phyloP scores from a whole-genome alignment of 2,797 vertebrate species.

The Halcyon leucocephala region DNA sequence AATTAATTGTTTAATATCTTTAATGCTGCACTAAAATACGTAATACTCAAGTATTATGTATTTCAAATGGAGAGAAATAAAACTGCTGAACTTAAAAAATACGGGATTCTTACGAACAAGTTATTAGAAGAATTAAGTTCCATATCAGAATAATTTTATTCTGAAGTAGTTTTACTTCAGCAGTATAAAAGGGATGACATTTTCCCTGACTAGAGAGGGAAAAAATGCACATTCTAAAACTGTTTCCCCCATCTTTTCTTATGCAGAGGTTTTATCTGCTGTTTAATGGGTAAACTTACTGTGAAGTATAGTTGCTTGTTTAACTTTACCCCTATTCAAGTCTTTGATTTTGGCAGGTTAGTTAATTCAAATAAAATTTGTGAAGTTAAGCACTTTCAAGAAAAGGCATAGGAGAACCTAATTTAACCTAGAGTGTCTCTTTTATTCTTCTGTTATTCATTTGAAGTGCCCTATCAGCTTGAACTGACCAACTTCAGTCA shows the following conservation, averaged over 20 bases:
- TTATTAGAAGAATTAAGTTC: conserved; percentile 43
- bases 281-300: conserved; percentile 94
- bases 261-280: conserved; percentile 86
- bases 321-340: conserved; percentile 90
- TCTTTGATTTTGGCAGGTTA: conserved; percentile 95
- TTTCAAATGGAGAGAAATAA: conserved; percentile 13
- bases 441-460: conserved; percentile 89
- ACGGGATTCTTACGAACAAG: conserved; percentile 43
- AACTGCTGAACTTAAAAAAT: not conserved
- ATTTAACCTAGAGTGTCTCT: conserved; percentile 98
- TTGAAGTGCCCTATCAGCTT: conserved; percentile 99
- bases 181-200: conserved; percentile 60
- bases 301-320: conserved; percentile 92
- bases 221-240: conserved; percentile 65
- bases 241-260: conserved; percentile 75
- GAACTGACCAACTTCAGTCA: conserved; percentile 99
- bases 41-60: not conserved
- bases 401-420: conserved; percentile 90
- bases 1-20: not conserved
- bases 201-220: conserved; percentile 58
- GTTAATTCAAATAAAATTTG: conserved; percentile 96
- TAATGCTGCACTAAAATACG: not conserved
- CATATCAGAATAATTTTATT: conserved; percentile 57
- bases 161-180: conserved; percentile 63
- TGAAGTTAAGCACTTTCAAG: conserved; percentile 92